Conservation (phyloP, 2,888 invertebrate species). For the Agrotis puta region DNA sequence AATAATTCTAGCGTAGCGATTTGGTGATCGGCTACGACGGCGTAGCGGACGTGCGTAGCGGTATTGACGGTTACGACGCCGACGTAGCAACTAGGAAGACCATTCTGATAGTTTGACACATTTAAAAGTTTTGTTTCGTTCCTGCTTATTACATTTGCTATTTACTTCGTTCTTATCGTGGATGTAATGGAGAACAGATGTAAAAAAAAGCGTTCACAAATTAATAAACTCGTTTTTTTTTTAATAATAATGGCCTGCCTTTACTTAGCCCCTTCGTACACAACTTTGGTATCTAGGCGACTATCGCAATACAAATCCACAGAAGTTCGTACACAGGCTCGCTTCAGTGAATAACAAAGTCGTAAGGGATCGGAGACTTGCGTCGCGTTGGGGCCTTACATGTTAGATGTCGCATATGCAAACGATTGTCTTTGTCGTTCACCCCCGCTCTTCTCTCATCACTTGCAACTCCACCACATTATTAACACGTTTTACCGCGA, state of each 20-base stretch:
- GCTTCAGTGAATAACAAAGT: no score
- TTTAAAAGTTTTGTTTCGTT: background rate
- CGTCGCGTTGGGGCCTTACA: background rate
- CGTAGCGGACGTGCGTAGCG: conserved; percentile 24
- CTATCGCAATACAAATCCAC: no score
- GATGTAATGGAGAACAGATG: no score
- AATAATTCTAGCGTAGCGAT: background rate
- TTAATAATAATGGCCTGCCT: no score
- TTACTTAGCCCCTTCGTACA: no score
- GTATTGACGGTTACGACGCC: conserved; percentile 19
- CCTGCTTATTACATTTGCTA: background rate
- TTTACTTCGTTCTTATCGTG: background rate
- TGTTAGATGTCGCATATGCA: background rate
- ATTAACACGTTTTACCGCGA: conserved; percentile 85
- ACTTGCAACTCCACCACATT: conserved; percentile 62
- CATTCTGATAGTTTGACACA: background rate
- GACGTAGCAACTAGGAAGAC: background rate
- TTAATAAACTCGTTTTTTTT: background rate
- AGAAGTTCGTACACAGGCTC: no score
- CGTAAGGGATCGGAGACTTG: no score
- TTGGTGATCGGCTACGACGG: conserved; percentile 7
- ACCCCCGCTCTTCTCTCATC: conserved; percentile 14
- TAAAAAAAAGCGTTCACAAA: no score
- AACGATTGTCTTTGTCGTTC: no score
- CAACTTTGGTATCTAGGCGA: no score